These are phyloP conservation scores for Caiman crocodilus DNA, from an alignment of 2,797 vertebrate species.

Conservation along the genomic window DNA sequence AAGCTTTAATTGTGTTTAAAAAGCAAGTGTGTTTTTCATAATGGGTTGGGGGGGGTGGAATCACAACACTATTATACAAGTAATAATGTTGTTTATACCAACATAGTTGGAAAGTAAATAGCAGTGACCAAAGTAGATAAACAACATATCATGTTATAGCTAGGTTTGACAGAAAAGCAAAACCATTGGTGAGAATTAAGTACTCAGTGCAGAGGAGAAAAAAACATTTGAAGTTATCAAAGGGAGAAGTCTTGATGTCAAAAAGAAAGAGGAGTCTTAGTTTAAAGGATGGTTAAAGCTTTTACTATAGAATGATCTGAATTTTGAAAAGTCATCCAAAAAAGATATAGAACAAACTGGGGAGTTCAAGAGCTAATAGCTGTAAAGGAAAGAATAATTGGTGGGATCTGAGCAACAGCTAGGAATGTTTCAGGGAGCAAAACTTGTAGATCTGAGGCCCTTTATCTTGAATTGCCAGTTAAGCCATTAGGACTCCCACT, in stretches of 20 bases:
- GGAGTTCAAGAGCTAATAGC: constrained; percentile 50
- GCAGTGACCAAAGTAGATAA: constrained; percentile 59
- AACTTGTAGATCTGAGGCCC: constrained; percentile 29
- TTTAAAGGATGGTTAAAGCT: constrained; percentile 48
- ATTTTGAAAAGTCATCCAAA: constrained; percentile 71
- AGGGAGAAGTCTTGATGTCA: constrained; percentile 64
- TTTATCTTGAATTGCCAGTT: constrained; percentile 31
- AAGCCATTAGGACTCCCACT: constrained; percentile 38
- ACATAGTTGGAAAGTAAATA: constrained; percentile 43
- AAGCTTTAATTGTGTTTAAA: constrained; percentile 62
- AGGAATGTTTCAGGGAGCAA: constrained; percentile 44
- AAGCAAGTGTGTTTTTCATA: constrained; percentile 62
- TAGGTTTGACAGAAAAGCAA: constrained; percentile 61
- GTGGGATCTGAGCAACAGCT: constrained; percentile 37
- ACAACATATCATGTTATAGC: constrained; percentile 39
- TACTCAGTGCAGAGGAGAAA: constrained; percentile 34
- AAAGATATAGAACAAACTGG: constrained; percentile 59
- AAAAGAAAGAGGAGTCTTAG: constrained; percentile 57
- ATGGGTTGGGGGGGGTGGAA: constrained; percentile 42
- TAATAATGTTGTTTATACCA: constrained; percentile 54
- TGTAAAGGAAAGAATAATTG: constrained; percentile 20
- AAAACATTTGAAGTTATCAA: constrained; percentile 74
- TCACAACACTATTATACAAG: constrained; percentile 42
- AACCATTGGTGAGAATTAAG: constrained; percentile 64
- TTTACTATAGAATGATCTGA: constrained; percentile 69